phyloP scores from a whole-genome alignment of 2,888 invertebrate genomes.

The Ophion obscuratus region DNA sequence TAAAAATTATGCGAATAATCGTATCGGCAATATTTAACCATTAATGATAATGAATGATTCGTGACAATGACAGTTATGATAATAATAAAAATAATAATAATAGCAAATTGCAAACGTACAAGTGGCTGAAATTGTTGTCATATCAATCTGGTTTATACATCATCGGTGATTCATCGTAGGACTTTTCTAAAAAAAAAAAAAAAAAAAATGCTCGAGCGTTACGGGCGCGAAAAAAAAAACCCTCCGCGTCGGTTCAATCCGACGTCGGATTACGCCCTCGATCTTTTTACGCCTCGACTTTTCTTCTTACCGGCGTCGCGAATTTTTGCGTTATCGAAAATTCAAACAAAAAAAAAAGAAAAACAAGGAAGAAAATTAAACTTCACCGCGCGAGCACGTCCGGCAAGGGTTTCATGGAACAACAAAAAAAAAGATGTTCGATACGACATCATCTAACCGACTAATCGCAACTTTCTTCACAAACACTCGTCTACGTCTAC shows the following conservation, averaged over 20 bases:
- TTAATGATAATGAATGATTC: conserved; percentile 39
- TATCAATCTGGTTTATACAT: conserved; percentile 67
- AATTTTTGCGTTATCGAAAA: conserved; percentile 6
- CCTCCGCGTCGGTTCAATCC: conserved; percentile 56
- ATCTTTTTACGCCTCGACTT: neutral
- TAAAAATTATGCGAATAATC: conserved; percentile 64
- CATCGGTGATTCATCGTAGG: conserved; percentile 61
- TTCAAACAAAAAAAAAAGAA: conserved; percentile 10
- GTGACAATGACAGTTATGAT: conserved; percentile 62
- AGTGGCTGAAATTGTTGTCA: conserved; percentile 52
- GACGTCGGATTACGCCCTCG: conserved; percentile 58
- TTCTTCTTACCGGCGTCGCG: neutral
- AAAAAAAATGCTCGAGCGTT: conserved; percentile 32
- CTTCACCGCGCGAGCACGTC: neutral
- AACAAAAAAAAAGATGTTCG: conserved; percentile 19
- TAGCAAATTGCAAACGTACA: conserved; percentile 70
- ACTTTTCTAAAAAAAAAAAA: conserved; percentile 18
- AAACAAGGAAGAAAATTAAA: neutral
- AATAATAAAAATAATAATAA: conserved; percentile 67
- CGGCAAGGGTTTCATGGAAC: neutral
- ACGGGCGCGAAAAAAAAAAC: conserved; percentile 33
- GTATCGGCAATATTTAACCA: conserved; percentile 59
- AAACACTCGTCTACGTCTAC: conserved; percentile 74
- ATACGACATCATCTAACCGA: conserved; percentile 54
- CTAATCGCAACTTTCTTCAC: conserved; percentile 58